phyloP scores from a whole-genome alignment of 2,888 invertebrate genomes.

The Melieria omissa region DNA sequence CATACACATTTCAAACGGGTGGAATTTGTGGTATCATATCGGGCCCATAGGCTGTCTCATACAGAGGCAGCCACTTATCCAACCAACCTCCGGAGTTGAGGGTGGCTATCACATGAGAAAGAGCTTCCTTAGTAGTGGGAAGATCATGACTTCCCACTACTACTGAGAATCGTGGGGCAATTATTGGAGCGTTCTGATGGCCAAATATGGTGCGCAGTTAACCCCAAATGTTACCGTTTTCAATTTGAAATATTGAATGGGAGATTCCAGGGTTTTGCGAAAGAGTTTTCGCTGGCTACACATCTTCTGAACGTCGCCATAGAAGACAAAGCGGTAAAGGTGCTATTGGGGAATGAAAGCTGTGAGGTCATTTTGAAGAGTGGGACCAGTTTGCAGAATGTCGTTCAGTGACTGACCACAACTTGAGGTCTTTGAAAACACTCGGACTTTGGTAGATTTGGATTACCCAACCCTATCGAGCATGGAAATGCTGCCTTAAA shows the following conservation, averaged over 20 bases:
- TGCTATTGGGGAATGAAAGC: constrained; percentile 33
- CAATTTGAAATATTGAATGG: constrained; percentile 32
- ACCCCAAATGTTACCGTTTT: constrained; percentile 43
- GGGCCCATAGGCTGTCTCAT: too few relatives aligned
- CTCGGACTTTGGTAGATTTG: constrained; percentile 38
- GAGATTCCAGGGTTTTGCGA: background rate
- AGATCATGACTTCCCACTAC: too few relatives aligned
- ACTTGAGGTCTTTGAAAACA: constrained; percentile 37
- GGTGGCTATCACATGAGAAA: too few relatives aligned
- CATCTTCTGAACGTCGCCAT: constrained; percentile 44
- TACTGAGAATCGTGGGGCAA: constrained; percentile 29
- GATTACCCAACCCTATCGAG: constrained; percentile 3
- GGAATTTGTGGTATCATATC: too few relatives aligned
- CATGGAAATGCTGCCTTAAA: constrained; percentile 23
- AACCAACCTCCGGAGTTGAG: too few relatives aligned
- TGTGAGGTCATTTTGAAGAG: constrained; percentile 38
- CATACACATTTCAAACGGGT: too few relatives aligned
- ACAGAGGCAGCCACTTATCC: too few relatives aligned
- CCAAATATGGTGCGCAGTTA: too few relatives aligned
- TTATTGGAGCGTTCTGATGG: too few relatives aligned
- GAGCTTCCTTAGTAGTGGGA: too few relatives aligned
- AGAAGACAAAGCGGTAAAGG: constrained; percentile 38
- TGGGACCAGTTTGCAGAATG: constrained; percentile 34
- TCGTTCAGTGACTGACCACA: constrained; percentile 39
- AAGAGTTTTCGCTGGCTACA: constrained; percentile 42